Conservation (phyloP, 2,113 vertebrate genomes). For the Acanthisitta chloris region DNA sequence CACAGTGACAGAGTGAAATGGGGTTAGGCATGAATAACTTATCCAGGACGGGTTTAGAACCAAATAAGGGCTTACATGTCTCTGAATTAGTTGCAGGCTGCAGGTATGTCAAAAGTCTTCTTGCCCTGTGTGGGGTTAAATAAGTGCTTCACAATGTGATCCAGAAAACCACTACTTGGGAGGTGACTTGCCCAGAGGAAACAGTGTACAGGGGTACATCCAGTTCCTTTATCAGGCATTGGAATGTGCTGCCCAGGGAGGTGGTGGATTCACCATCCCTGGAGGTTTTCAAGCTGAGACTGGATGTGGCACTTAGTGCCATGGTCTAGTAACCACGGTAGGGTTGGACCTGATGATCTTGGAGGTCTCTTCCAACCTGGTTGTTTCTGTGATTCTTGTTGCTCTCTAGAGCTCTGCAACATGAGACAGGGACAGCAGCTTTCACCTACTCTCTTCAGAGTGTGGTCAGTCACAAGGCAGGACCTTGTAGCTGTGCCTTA, state of each 20-base stretch:
- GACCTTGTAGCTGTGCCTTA: not conserved
- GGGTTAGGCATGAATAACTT: not conserved
- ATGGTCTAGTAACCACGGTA: too few species aligned
- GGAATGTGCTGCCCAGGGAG: too few species aligned
- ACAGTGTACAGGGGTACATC: not conserved
- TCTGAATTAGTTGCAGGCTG: not conserved
- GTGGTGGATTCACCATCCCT: too few species aligned
- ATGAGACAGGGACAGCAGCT: not conserved
- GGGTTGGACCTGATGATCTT: too few species aligned
- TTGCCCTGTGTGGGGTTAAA: not conserved
- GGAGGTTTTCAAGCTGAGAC: too few species aligned
- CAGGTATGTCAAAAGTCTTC: not conserved
- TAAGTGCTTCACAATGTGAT: not conserved
- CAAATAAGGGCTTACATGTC: not conserved
- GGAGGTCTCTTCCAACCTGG: too few species aligned
- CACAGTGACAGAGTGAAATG: not conserved
- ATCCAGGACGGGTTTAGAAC: not conserved
- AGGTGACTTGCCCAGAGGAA: not conserved
- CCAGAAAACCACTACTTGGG: not conserved
- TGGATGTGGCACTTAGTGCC: too few species aligned
- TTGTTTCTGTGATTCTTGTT: too few species aligned
- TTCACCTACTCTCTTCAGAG: not conserved
- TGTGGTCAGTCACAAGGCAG: not conserved
- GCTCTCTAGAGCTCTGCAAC: not conserved
- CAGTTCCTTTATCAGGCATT: too few species aligned